A percentile compares a stretch with the other conserved stretches of the same genome.
These are phyloP conservation scores for Eriocheir sinensis DNA, from an alignment of 1,140 invertebrate species.

Conservation along the genomic window DNA sequence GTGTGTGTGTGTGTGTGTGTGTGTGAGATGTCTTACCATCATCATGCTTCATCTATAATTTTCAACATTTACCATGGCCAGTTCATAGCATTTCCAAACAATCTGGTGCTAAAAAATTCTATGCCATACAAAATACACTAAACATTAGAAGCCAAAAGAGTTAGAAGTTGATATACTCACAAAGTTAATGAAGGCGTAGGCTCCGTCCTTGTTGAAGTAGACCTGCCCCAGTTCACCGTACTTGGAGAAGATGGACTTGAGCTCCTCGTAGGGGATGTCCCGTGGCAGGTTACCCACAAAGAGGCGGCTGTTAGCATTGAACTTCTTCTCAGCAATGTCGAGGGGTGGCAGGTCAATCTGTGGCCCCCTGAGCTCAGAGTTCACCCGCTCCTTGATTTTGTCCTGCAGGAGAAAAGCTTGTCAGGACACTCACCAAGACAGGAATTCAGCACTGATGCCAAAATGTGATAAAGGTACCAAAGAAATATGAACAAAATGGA, in stretches of 20 bases:
- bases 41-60: not conserved
- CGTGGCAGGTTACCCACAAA: slow-evolving; percentile 97
- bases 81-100: not conserved
- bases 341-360: slow-evolving; percentile 72
- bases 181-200: slow-evolving; percentile 98
- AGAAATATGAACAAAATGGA: no score
- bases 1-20: not conserved
- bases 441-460: no score
- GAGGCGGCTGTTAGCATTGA: slow-evolving; percentile 93
- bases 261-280: slow-evolving; percentile 93
- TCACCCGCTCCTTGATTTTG: slow-evolving; percentile 77
- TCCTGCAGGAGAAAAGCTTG: slow-evolving; percentile 54
- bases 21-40: not conserved
- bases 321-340: slow-evolving; percentile 84
- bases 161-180: slow-evolving; percentile 84
- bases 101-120: not conserved
- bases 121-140: not conserved
- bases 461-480: no score
- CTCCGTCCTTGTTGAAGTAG: slow-evolving; percentile 97
- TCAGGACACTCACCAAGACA: no score
- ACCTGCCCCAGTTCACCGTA: slow-evolving; percentile 95
- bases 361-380: slow-evolving; percentile 63
- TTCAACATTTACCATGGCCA: not conserved
- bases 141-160: not conserved
- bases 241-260: slow-evolving; percentile 90